Evolutionary conservation across 2,888 invertebrate genomes (phyloP), one percentile per base, ranked within the genome.

Genomic region (Byasa hedistus): DNA sequence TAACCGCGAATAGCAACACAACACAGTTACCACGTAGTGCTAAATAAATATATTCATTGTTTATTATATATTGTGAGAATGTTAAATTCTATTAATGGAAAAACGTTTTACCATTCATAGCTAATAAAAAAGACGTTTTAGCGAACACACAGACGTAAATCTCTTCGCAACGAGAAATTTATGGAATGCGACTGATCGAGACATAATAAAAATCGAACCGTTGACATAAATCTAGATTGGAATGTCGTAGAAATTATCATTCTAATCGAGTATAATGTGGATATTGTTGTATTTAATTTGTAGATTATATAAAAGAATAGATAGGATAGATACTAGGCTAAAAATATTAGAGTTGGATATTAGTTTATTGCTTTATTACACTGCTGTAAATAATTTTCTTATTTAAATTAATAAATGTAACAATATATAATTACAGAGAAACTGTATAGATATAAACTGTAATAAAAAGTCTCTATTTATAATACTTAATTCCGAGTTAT

Each of bases 211-310:
- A 61, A 54, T 44, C 24, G 21, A 48, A 27, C 39, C 48, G 44
- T 48, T 24, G 10, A 21, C n/a, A 61, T 61, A 61, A 52, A 61
- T 66, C 27, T 61, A 57, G 39, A 54, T 44, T 44, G 66, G 61
- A 61, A 66, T 66, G 61, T 21, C 19, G 61, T 32, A 17, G 22
- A 48, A 55, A 65, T 65, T 65, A 65, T 48, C 48, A 65, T 65
- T 65, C 44, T 48, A 32, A 60, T 21, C 39, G 17, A 39, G 55
- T 54, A 44, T 59, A 39, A 52, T 52, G 54, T 54, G 27, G 21
- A 59, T 23, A 64, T 58, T 52, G 52, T 58, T 52, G 57, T 58
- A 63, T 63, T 63, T 57, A 63, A 63, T 57, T 39, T 39, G 15
- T 12, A 39, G 2, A 39, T 12, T 23, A 19, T 15, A 7, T 23